Conservation (phyloP, 2,888 invertebrate genomes). For the Polymixis lichenea region DNA sequence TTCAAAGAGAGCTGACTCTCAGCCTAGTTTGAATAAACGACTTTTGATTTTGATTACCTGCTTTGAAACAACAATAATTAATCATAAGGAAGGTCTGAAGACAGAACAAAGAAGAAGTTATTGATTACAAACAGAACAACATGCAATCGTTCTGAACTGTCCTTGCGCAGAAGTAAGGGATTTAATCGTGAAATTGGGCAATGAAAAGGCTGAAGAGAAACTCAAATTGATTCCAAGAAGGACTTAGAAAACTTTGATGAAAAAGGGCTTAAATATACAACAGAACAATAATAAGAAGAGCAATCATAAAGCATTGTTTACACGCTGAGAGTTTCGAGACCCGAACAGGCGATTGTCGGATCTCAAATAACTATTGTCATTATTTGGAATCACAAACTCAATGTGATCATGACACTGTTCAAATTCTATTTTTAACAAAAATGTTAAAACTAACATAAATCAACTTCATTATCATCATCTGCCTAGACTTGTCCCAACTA, state of each 20-base stretch:
- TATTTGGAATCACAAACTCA: neutral
- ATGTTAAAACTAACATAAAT: accelerated
- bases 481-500: too few relatives aligned
- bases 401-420: neutral
- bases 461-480: too few relatives aligned
- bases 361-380: neutral
- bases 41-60: too few relatives aligned
- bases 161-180: neutral
- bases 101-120: neutral
- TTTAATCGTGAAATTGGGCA: neutral
- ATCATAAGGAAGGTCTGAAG: neutral
- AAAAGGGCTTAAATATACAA: neutral
- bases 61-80: neutral
- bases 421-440: neutral
- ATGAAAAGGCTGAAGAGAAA: neutral
- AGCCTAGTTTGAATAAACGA: too few relatives aligned
- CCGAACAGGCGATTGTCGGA: neutral
- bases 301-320: constrained; percentile 7
- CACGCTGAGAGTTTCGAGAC: neutral
- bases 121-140: neutral
- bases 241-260: neutral
- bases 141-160: neutral
- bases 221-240: neutral
- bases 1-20: too few relatives aligned
- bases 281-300: neutral